Conservation (phyloP, 2,888 invertebrate species). For the Dromius quadrimaculatus region DNA sequence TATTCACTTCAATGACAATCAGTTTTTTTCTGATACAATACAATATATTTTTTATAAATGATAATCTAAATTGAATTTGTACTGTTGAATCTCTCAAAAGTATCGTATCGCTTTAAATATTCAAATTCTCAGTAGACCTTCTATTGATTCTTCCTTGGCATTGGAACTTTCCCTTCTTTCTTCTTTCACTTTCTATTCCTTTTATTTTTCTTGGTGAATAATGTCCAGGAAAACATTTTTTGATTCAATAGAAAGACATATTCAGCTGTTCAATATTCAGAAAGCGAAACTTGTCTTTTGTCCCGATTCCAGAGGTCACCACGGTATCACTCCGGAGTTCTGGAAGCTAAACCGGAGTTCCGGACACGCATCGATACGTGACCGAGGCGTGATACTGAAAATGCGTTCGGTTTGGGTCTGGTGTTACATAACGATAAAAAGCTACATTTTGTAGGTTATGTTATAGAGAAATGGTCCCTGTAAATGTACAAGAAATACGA, state of each 20-base stretch:
- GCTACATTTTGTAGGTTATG: neutral
- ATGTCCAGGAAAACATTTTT: constrained; percentile 17
- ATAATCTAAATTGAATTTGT: too few species aligned
- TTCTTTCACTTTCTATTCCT: neutral
- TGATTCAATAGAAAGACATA: constrained; percentile 25
- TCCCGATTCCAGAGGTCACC: constrained; percentile 19
- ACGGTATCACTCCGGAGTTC: constrained; percentile 7
- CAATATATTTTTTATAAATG: too few species aligned
- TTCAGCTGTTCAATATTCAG: constrained; percentile 22
- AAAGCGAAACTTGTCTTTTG: neutral
- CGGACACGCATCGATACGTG: constrained; percentile 25
- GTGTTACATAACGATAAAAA: neutral
- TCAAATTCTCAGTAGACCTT: too few species aligned
- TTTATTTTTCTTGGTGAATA: constrained; percentile 13
- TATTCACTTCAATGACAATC: too few species aligned
- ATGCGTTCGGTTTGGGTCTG: neutral
- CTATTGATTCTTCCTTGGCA: neutral
- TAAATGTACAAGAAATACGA: neutral
- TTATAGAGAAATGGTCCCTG: neutral
- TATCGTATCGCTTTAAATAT: too few species aligned
- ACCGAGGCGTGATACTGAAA: neutral
- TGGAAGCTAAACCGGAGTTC: constrained; percentile 14
- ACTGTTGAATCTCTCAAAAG: too few species aligned
- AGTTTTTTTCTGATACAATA: too few species aligned
- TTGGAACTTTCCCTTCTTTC: neutral